Conservation (phyloP, 2,797 vertebrate genomes). For the Cercopithecus petaurista region DNA sequence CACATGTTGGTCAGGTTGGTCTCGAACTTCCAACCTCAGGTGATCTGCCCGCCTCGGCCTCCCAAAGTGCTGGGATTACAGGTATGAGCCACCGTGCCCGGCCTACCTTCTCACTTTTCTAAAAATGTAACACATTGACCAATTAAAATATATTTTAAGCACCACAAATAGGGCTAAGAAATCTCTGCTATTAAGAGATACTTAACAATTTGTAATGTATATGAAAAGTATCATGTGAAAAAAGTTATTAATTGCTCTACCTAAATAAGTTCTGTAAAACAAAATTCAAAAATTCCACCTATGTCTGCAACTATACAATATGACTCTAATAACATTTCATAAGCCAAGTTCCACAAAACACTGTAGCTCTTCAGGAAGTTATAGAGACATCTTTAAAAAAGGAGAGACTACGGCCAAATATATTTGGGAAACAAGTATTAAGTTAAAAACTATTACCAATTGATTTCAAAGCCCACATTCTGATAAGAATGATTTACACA, state of each 20-base stretch:
- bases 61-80: too few relatives aligned
- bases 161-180: neutral
- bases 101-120: neutral
- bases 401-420: neutral
- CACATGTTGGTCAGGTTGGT: too few relatives aligned
- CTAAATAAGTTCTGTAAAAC: neutral
- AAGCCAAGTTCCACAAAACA: neutral
- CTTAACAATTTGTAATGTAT: neutral
- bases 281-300: neutral
- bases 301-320: neutral
- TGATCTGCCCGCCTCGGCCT: too few relatives aligned
- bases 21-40: too few relatives aligned
- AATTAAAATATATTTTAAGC: neutral
- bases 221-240: neutral
- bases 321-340: neutral
- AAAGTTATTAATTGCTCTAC: neutral
- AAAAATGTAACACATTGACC: neutral
- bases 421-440: neutral
- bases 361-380: neutral
- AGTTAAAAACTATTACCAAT: constrained; percentile 17
- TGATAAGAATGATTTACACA: neutral
- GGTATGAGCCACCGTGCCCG: too few relatives aligned
- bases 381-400: neutral
- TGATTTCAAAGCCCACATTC: neutral
- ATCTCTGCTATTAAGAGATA: neutral